Base-by-base conservation (phyloP, 2,888 invertebrate genomes). In the Drosophila peninsularis region DNA sequence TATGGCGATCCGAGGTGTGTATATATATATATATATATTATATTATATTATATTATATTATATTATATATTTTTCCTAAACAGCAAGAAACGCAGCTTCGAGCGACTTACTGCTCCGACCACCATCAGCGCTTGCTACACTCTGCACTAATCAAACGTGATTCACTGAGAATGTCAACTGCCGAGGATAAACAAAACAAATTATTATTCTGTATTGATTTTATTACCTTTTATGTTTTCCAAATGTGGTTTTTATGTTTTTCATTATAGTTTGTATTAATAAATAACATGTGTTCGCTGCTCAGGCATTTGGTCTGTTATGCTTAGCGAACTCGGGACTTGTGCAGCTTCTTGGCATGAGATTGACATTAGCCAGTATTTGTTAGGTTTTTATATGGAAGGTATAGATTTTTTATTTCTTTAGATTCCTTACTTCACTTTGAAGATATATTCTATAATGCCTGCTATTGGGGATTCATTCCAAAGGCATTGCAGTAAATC, bases 1-100 rank as follows among this genome's bases (percentile, higher is more conserved):
- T 91, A 86, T 55, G 91, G 92, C 2, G 75, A 87, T 34, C 24
- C 50, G 17, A 54, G 55, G 91, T 91, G 71, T 39, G 81, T 21
- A 5, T 5, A 21, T 3, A 42, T 27, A 2, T 10, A 47, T 0
- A 24, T 24, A 24, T 50, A 3, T 13, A 0, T 42, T 47, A 47
- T 56, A 7, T 11, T 41, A n/a, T 6, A 0, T 10, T n/a, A 2
- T 10, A 47, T 0, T 50, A 4, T 13, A 0, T 42, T 47, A 47
- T 56, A 7, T 13, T 42, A n/a, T 7, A 0, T 5, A 3, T 63
- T 13, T n/a, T 37, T 7, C n/a, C n/a, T n/a, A n/a, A 4, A 36
- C 30, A 86, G 86, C 14, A 76, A 80, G 6, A 71, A 80, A 41
- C 66, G 58, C 0, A 57, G 17, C 32, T 44, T 76, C 52, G 34